phyloP scores from a whole-genome alignment of 2,113 vertebrate species.

The Coptodon bakossiorum region DNA sequence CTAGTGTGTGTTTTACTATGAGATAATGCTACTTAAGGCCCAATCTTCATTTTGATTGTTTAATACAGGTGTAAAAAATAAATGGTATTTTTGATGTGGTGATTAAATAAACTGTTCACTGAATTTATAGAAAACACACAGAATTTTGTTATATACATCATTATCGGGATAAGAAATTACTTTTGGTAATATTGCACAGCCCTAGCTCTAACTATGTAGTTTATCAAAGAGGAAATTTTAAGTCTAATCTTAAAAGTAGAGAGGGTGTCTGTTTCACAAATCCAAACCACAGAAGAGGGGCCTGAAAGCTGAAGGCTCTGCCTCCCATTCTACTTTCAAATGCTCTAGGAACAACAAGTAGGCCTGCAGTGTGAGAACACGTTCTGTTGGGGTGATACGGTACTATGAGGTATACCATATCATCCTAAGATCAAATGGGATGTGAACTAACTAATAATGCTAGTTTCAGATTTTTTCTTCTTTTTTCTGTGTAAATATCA shows the following conservation, averaged over 20 bases:
- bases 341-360: not conserved
- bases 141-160: not conserved
- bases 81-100: not conserved
- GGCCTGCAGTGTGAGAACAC: not conserved
- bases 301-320: not conserved
- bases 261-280: not conserved
- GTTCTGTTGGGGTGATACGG: not conserved
- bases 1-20: not conserved
- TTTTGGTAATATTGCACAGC: not conserved
- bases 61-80: not conserved
- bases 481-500: not conserved
- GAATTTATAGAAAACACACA: not conserved
- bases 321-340: not conserved
- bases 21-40: not conserved
- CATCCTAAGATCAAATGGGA: not conserved
- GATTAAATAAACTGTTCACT: not conserved
- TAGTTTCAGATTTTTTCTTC: not conserved
- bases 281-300: not conserved
- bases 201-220: not conserved
- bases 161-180: not conserved
- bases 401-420: not conserved
- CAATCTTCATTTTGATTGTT: not conserved
- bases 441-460: not conserved
- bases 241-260: not conserved
- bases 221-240: not conserved